A percentile compares a stretch with the other conserved stretches of the same genome.
Conservation (phyloP, 2,888 invertebrate genomes). For the Trissoscelio sp. region DNA sequence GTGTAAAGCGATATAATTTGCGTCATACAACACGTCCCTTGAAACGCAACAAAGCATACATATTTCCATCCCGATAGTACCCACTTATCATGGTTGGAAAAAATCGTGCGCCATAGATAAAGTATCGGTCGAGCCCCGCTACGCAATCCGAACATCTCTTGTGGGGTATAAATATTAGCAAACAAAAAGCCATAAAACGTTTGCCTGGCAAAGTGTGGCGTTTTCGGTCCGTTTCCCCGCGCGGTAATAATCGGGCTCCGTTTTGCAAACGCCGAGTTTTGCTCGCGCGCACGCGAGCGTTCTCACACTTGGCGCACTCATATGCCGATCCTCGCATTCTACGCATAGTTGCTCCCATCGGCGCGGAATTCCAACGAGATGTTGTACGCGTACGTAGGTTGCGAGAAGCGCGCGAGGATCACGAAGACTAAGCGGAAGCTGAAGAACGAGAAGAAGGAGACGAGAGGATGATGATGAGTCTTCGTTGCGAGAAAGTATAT, state of each 20-base stretch:
- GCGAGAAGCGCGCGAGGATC: conserved; percentile 70
- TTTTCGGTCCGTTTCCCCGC: conserved; percentile 60
- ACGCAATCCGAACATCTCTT: conserved; percentile 22
- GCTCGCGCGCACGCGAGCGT: conserved; percentile 65
- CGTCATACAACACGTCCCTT: conserved; percentile 9
- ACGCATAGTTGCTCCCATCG: conserved; percentile 78
- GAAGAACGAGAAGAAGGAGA: conserved; percentile 37
- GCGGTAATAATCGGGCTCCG: conserved; percentile 62
- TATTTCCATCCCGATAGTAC: conserved; percentile 27
- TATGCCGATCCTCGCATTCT: conserved; percentile 79
- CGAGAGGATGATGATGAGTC: conserved; percentile 60
- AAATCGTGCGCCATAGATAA: conserved; percentile 43
- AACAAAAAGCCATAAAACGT: conserved; percentile 66
- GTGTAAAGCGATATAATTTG: not conserved
- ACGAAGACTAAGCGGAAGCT: conserved; percentile 50
- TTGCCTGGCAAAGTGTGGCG: conserved; percentile 49
- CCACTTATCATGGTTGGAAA: conserved; percentile 38
- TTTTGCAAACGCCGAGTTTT: conserved; percentile 48
- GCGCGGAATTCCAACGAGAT: conserved; percentile 72
- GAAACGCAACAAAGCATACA: conserved; percentile 29
- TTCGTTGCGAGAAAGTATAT: conserved; percentile 62
- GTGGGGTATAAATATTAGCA: conserved; percentile 59
- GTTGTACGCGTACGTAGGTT: conserved; percentile 69
- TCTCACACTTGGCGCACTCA: conserved; percentile 73
- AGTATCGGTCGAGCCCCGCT: conserved; percentile 18